A percentile compares a stretch with the other conserved stretches of the same genome.
Evolutionary conservation across 2,113 vertebrate species (phyloP).

Genomic region (Corynorhinus townsendii): DNA sequence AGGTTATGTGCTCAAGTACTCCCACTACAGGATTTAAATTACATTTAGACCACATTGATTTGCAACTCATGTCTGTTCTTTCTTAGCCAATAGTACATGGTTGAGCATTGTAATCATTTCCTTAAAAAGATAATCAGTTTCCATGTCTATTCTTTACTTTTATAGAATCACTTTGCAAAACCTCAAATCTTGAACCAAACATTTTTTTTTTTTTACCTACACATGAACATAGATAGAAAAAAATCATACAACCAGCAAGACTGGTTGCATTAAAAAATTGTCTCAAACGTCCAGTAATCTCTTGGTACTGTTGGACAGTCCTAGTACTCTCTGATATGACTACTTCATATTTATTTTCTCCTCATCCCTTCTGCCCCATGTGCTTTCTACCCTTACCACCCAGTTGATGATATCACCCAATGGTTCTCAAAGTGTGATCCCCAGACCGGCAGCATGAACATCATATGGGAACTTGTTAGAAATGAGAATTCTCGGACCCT

Average conservation of each 20-base stretch:
- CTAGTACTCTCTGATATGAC: background rate
- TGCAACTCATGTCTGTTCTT: conserved; percentile 11
- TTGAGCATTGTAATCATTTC: background rate
- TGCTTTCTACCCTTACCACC: background rate
- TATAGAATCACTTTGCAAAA: background rate
- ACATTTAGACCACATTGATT: conserved; percentile 28
- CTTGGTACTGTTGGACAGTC: background rate
- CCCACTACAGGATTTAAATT: conserved; percentile 16
- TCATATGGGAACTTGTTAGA: background rate
- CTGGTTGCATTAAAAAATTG: conserved; percentile 2
- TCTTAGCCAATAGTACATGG: background rate
- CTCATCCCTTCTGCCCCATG: background rate
- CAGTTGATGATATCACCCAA: background rate
- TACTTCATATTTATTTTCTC: background rate
- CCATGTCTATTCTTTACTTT: background rate
- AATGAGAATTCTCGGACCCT: background rate
- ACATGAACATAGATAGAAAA: background rate
- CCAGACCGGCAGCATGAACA: background rate
- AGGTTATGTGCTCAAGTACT: background rate
- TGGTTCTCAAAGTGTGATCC: background rate
- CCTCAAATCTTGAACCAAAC: background rate
- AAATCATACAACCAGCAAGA: background rate
- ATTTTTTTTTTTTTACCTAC: background rate
- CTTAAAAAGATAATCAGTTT: conserved; percentile 35
- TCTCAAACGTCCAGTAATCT: background rate